phyloP scores from a whole-genome alignment of 2,797 vertebrate genomes.

The Zalophus californianus region DNA sequence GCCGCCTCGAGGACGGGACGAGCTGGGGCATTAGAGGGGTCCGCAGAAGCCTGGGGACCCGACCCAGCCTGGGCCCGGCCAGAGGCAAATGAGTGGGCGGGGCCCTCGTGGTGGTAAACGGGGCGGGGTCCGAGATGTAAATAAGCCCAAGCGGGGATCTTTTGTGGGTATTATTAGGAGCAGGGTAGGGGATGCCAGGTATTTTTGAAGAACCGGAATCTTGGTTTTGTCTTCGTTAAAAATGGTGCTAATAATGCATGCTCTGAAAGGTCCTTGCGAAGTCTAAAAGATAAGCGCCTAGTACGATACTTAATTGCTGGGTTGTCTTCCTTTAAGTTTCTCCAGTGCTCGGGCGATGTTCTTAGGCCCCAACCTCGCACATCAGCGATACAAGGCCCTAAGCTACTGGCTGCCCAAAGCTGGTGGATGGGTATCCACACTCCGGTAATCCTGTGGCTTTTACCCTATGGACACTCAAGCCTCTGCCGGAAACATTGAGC shows the following conservation, averaged over 20 bases:
- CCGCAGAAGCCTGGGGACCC: fast-evolving
- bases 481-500: not conserved
- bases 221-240: not conserved
- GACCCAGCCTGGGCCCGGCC: not conserved
- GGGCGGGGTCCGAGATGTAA: not conserved
- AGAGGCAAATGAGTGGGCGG: conserved; percentile 38
- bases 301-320: not conserved
- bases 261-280: not conserved
- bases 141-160: fast-evolving
- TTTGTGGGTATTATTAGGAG: fast-evolving
- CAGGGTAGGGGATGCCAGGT: not conserved
- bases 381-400: fast-evolving
- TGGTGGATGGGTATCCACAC: not conserved
- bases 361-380: not conserved
- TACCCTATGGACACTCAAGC: not conserved
- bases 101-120: not conserved
- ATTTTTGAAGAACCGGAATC: not conserved
- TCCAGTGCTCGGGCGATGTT: not conserved
- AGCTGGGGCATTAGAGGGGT: not conserved
- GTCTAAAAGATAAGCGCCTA: not conserved
- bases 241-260: not conserved
- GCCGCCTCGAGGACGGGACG: fast-evolving
- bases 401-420: fast-evolving
- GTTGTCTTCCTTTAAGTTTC: not conserved
- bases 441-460: not conserved